Conservation (phyloP, 2,797 vertebrate species). For the Anabas testudineus region DNA sequence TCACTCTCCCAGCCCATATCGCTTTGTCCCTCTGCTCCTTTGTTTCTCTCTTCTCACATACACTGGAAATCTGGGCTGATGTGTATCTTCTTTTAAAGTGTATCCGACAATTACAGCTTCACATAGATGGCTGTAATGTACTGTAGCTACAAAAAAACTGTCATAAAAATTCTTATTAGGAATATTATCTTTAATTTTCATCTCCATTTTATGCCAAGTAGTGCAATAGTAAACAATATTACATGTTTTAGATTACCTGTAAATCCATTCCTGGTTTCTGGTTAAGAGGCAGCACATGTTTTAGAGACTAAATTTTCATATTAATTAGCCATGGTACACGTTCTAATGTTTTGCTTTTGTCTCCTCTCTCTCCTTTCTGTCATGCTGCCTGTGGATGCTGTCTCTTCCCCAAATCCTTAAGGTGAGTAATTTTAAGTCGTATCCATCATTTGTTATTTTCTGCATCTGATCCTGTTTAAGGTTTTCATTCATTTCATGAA, state of each 20-base stretch:
- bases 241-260: slow-evolving; percentile 20
- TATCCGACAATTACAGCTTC: slow-evolving; percentile 31
- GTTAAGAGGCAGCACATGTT: slow-evolving; percentile 22
- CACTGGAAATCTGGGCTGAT: slow-evolving; percentile 19
- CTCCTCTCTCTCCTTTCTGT: slow-evolving; percentile 41
- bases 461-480: slow-evolving; percentile 15
- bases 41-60: slow-evolving; percentile 13
- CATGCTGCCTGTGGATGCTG: slow-evolving; percentile 23
- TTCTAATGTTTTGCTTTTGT: slow-evolving; percentile 53
- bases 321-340: slow-evolving; percentile 32
- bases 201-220: slow-evolving; percentile 26
- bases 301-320: slow-evolving; percentile 43
- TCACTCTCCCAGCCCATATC: slow-evolving; percentile 32
- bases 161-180: slow-evolving; percentile 27
- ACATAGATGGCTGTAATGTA: slow-evolving; percentile 40
- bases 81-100: slow-evolving; percentile 35
- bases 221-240: slow-evolving; percentile 28
- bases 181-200: slow-evolving; percentile 8
- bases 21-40: slow-evolving; percentile 28
- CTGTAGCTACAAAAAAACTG: slow-evolving; percentile 43
- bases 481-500: not conserved
- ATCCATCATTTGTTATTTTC: slow-evolving; percentile 29
- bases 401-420: slow-evolving; percentile 53
- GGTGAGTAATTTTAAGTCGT: slow-evolving; percentile 73
- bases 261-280: slow-evolving; percentile 44